Conservation (phyloP, 2,797 vertebrate genomes). For the Sebastes ruberrimus region DNA sequence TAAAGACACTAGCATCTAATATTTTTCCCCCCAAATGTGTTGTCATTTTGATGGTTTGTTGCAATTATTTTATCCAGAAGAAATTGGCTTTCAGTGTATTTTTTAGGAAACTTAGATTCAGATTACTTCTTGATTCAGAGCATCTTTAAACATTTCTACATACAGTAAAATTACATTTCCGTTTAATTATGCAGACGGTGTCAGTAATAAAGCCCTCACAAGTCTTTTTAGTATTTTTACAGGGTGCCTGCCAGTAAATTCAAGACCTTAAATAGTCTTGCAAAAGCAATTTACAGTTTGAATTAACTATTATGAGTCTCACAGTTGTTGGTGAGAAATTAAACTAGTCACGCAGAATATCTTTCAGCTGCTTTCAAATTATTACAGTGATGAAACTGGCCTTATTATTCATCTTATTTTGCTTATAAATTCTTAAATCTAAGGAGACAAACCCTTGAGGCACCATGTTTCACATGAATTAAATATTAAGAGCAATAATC, state of each 20-base stretch:
- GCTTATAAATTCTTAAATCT: background rate
- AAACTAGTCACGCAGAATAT: background rate
- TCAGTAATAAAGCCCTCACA: background rate
- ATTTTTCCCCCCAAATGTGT: background rate
- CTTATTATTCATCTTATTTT: background rate
- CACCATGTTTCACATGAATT: background rate
- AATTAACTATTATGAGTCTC: background rate
- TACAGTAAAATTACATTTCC: background rate
- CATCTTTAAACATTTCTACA: too few species aligned
- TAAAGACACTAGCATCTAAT: background rate
- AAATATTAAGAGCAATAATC: background rate
- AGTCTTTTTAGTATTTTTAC: background rate
- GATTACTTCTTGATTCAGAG: too few species aligned
- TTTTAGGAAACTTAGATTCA: too few species aligned
- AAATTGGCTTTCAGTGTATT: too few species aligned
- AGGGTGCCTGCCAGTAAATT: background rate
- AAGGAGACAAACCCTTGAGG: background rate
- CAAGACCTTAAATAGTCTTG: background rate
- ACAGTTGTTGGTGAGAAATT: background rate
- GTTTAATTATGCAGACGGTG: background rate
- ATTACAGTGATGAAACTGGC: background rate
- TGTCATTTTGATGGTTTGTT: too few species aligned
- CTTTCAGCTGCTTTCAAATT: background rate
- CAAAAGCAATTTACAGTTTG: background rate
- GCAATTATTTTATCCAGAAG: too few species aligned